Evolutionary conservation across 2,888 invertebrate genomes (phyloP), one percentile per base, ranked within the genome.

Genomic region (Polymixis lichenea): DNA sequence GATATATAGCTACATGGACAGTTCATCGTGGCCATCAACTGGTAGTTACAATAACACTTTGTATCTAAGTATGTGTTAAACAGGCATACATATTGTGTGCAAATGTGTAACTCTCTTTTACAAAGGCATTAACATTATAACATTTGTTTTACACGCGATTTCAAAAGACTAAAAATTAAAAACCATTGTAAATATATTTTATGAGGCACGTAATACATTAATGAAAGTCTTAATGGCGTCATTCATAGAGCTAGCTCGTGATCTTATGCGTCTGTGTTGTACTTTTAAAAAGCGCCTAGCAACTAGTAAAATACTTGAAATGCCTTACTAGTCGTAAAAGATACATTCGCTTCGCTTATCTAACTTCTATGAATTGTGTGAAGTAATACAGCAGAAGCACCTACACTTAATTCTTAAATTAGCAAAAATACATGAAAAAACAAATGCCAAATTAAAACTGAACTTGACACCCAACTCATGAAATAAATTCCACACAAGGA

Each of bases 381-480:
- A 58, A 46, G 58, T 6, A 64, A 55, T 55, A 43, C 28, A 43
- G n/a, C 43, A 22, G 22, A 55, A 43, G 6, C 49, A 15, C 0
- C 5, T 28, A 19, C 25, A 22, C 8, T 28, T 53, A 1, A 62
- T 62, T 56, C 6, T 25, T 51, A n/a, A 60, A 46, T 68, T 69
- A 17, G 13, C 43, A 69, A 81, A 82, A 69, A 53, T 17, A 61
- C n/a, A 32, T 69, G 17, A 68, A 56, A 58, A 64, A 62, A 84
- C 72, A 84, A n/a, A 76, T 76, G 62, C 28, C 38, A 77, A 67
- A 73, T 72, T 62, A 85, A 61, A 71, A 25, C 49, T 72, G 71
- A 77, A 72, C 73, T 77, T 75, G 68, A 79, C 68, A 79, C 65
- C 22, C 28, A 25, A 58, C 64, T 65, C 25, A 49, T 64, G 49